phyloP scores from a whole-genome alignment of 92 coral and sea anemone species.

The Plumapathes pennacea region DNA sequence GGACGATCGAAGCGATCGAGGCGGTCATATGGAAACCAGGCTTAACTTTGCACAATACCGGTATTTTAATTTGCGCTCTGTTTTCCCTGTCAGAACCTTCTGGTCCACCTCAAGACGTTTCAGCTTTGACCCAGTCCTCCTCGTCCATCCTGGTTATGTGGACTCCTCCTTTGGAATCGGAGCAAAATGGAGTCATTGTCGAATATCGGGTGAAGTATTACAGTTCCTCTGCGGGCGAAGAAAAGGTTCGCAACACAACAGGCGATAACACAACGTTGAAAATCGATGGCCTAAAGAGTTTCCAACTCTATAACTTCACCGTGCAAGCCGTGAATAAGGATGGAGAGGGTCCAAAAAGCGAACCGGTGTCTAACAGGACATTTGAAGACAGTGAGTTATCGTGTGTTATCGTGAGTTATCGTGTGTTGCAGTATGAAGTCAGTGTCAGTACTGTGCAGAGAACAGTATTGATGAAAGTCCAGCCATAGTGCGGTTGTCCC shows the following conservation, averaged over 20 bases:
- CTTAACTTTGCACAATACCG: too few relatives aligned
- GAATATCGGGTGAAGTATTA: conserved; percentile 15
- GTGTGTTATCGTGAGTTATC: not conserved
- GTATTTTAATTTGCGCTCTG: not conserved
- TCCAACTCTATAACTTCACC: conserved; percentile 55
- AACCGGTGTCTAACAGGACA: conserved; percentile 49
- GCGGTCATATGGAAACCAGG: too few relatives aligned
- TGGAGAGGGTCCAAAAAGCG: conserved; percentile 68
- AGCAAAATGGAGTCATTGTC: conserved; percentile 49
- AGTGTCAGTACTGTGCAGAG: too few relatives aligned
- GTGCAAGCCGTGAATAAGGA: conserved; percentile 59
- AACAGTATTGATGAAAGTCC: too few relatives aligned
- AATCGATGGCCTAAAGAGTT: conserved; percentile 44
- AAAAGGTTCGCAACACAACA: conserved; percentile 14
- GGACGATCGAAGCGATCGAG: too few relatives aligned
- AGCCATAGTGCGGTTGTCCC: too few relatives aligned
- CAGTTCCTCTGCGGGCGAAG: not conserved
- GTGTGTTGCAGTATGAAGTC: too few relatives aligned
- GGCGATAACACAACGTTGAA: conserved; percentile 39
- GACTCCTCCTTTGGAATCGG: conserved; percentile 47
- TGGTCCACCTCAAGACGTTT: conserved; percentile 57
- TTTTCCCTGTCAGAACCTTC: conserved; percentile 41
- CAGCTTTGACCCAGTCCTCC: conserved; percentile 34
- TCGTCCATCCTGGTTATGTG: conserved; percentile 54
- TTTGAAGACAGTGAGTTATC: conserved; percentile 59